Percentiles rank a stretch among this genome's conserved stretches.
phyloP scores from a whole-genome alignment of 2,113 vertebrate genomes.

The Calyptommatus sinebrachiatus region DNA sequence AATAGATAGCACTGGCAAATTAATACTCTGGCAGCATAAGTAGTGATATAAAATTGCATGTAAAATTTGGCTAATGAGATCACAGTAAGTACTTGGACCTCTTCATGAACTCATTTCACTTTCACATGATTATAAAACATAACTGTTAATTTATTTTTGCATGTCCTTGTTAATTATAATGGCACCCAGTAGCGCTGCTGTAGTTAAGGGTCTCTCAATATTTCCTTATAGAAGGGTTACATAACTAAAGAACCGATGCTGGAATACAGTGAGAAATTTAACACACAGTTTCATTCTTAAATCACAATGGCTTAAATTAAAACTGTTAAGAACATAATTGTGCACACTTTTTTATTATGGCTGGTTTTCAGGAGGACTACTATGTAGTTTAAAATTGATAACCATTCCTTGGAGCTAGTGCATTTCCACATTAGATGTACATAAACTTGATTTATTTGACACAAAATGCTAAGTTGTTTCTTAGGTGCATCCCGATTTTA shows the following conservation, averaged over 20 bases:
- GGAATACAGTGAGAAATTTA: slow-evolving; percentile 27
- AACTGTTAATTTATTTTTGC: slow-evolving; percentile 50
- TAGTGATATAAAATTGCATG: slow-evolving; percentile 31
- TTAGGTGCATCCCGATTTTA: too few species aligned
- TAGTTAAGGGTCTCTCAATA: slow-evolving; percentile 30
- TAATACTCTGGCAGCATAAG: slow-evolving; percentile 13
- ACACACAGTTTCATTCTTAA: slow-evolving; percentile 16
- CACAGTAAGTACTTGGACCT: slow-evolving; percentile 34
- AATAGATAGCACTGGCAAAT: not conserved
- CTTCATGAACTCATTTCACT: slow-evolving; percentile 49
- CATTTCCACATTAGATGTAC: too few species aligned
- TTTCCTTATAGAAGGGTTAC: slow-evolving; percentile 19
- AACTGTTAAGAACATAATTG: slow-evolving; percentile 5
- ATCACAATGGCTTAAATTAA: slow-evolving; percentile 16
- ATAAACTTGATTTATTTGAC: too few species aligned
- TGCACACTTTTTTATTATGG: not conserved
- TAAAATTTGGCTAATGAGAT: slow-evolving; percentile 42
- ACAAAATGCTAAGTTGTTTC: too few species aligned
- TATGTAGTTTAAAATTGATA: slow-evolving; percentile 16
- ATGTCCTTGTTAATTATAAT: slow-evolving; percentile 55
- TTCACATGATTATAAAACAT: slow-evolving; percentile 46
- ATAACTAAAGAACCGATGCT: not conserved
- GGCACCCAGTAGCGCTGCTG: slow-evolving; percentile 16
- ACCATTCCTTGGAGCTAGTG: not conserved
- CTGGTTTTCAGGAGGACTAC: not conserved